Evolutionary conservation across 2,113 vertebrate genomes (phyloP), one percentile per base, ranked within the genome.

Genomic region (Solea senegalensis): DNA sequence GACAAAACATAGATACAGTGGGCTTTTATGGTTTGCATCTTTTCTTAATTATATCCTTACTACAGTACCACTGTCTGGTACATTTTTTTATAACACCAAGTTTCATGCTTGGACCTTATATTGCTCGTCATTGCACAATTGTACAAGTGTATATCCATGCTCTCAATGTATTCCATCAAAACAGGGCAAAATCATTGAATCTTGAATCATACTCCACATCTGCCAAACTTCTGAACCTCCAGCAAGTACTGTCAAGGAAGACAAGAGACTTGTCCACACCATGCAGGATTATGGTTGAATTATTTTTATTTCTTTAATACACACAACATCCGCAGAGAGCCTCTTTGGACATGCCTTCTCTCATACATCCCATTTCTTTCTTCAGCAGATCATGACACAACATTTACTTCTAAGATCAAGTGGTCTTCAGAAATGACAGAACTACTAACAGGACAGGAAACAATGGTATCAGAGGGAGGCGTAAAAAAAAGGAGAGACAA

Each of bases 331-430:
- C 81, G 52, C 80, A 87, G 68, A 80, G 64, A 83, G 72, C 66
- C 56, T 74, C 67, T 64, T 79, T 62, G 34, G 69, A 78, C 52
- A 13, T 49, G 15, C 44, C 51, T 72, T 79, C 11, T 55, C 55
- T 72, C 43, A 63, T 26, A 70, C 51, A 76, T 28, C 21, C 41
- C 53, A 41, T 75, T 56, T 78, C 51, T 69, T 71, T 62, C 78
- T 72, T 85, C 86, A 88, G 87, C 75, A 88, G 83, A 90, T 89
- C 73, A 82, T 70, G 83, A 87, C 84, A 78, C 5, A 56, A 69
- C 73, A 83, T 86, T 88, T 78, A 65, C 62, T 86, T 83, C 59
- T 57, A 59, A 46, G 71, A 90, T 90, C 81, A 86, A 86, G 81
- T 80, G 77, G 76, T 66, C 71, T 53, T 83, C 4, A 72, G 51